Evolutionary conservation across 2,888 invertebrate species (phyloP).

Genomic region (Colletes collaris): DNA sequence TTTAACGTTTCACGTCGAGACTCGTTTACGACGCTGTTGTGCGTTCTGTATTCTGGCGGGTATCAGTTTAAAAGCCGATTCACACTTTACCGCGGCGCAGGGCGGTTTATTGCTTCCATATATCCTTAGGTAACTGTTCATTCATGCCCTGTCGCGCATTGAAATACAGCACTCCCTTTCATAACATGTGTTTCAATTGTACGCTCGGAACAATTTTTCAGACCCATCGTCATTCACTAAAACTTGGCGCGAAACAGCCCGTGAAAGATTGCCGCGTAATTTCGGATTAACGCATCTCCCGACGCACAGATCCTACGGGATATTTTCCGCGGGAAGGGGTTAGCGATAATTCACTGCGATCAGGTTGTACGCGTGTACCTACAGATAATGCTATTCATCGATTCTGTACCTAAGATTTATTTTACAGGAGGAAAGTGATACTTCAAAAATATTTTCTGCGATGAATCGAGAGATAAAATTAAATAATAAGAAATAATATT

Average conservation of each 20-base stretch:
- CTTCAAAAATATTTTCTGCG: too few species aligned
- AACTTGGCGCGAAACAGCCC: slow-evolving; percentile 2
- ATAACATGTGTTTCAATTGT: slow-evolving; percentile 51
- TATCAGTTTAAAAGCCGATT: slow-evolving; percentile 65
- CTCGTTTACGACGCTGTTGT: slow-evolving; percentile 63
- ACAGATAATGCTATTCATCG: too few species aligned
- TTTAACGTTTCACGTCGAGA: slow-evolving; percentile 55
- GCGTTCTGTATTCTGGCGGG: slow-evolving; percentile 51
- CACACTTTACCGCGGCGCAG: slow-evolving; percentile 45
- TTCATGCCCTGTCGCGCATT: slow-evolving; percentile 40
- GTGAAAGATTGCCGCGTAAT: slow-evolving; percentile 1
- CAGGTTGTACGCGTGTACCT: too few species aligned
- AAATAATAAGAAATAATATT: too few species aligned
- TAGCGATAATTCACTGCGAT: too few species aligned
- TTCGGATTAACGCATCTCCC: neutral
- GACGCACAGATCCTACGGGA: neutral
- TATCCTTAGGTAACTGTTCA: slow-evolving; percentile 55
- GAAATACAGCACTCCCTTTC: slow-evolving; percentile 34
- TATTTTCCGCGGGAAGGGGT: neutral
- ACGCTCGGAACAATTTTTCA: slow-evolving; percentile 44
- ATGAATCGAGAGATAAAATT: too few species aligned
- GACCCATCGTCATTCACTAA: slow-evolving; percentile 18
- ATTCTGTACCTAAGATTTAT: too few species aligned
- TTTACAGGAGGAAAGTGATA: too few species aligned
- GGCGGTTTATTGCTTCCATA: slow-evolving; percentile 55